Evolutionary conservation across 2,113 vertebrate genomes (phyloP), one percentile per base, ranked within the genome.

Genomic region (Phaethon lepturus): DNA sequence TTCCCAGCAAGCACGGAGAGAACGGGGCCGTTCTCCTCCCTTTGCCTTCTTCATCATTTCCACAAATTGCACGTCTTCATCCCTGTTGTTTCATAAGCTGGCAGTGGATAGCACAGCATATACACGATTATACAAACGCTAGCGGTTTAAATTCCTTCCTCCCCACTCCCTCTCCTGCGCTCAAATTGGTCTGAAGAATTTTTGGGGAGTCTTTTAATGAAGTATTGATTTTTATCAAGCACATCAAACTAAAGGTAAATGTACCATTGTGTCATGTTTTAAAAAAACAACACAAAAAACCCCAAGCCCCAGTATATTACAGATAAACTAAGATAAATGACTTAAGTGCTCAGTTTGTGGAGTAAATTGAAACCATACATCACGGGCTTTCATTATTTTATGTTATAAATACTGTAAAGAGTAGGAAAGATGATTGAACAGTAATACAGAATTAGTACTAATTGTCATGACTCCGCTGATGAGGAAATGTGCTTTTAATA

Each of bases 261-360:
- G 96, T 94, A 98, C 96, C 97, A 17, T 96, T 60, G 96, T 98
- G 97, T 96, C 97, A 96, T 92, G 97, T 97, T 98, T 96, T 75
- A 94, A 97, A 98, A 98, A 98, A 97, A 95, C 11, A 95, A 78
- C 28, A 91, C 76, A 63, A 86, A 90, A 95, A 93, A 83, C 12
- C 75, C 64, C 2, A 7, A 89, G 80, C 97, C 95, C 85, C 96
- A 96, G 96, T 98, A 97, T 98, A 98, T 98, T 98, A 98, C 90
- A 96, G 97, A 96, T 98, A 98, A 98, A 98, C 97, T 97, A 98
- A 98, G 98, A 98, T 98, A 98, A 98, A 98, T 98, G 98, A 98
- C 98, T 98, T 98, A 98, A 98, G 97, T 98, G 97, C 94, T 98
- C 98, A 98, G 97, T 98, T 98, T 98, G 97, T 95, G 40, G 98